These are phyloP conservation scores for Natrix natrix DNA, from an alignment of 2,797 vertebrate species.

Conservation along the genomic window DNA sequence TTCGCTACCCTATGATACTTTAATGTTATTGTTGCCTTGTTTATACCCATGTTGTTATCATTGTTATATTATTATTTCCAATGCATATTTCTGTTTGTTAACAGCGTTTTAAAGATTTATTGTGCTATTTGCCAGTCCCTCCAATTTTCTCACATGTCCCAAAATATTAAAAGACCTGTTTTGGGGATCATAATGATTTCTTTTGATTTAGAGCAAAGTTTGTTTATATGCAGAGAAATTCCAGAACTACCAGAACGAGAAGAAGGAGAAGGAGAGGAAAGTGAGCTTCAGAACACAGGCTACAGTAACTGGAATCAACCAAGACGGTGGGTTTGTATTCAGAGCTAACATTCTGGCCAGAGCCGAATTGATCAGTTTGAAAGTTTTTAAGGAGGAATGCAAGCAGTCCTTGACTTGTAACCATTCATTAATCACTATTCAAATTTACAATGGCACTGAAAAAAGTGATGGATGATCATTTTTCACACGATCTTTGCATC, in stretches of 20 bases:
- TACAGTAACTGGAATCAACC: constrained; percentile 93
- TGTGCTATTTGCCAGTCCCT: background rate
- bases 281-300: constrained; percentile 80
- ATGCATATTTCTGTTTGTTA: background rate
- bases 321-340: constrained; percentile 77
- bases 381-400: background rate
- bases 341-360: background rate
- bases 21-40: background rate
- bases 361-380: background rate
- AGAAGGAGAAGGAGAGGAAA: constrained; percentile 98
- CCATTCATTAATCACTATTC: background rate
- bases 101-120: background rate
- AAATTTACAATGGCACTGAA: background rate
- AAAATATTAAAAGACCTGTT: background rate
- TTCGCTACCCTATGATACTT: background rate
- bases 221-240: constrained; percentile 72
- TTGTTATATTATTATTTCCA: background rate
- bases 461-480: background rate
- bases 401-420: background rate
- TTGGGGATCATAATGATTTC: background rate
- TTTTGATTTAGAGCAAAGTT: background rate
- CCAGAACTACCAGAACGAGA: constrained; percentile 93
- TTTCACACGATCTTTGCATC: background rate
- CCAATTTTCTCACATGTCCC: background rate
- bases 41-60: background rate